Evolutionary conservation across 2,113 vertebrate species (phyloP).

Genomic region (Axis porcinus): DNA sequence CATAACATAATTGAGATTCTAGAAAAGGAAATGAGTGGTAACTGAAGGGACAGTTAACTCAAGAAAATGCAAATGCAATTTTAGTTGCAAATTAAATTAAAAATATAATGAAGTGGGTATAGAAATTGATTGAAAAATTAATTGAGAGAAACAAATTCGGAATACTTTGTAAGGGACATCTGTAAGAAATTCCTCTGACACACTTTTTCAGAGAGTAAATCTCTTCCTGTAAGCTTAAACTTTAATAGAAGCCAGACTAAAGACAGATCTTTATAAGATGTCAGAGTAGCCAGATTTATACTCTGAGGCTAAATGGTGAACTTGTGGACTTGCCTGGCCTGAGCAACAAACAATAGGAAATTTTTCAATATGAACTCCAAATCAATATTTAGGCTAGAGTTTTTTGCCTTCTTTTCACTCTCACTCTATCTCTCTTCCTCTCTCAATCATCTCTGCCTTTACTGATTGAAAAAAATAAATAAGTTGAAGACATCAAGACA

Average conservation of each 20-base stretch:
- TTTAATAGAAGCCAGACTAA: background rate
- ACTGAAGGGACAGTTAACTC: slow-evolving; percentile 31
- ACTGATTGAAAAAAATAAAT: background rate
- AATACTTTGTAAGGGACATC: background rate
- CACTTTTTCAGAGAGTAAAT: background rate
- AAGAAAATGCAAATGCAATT: slow-evolving; percentile 43
- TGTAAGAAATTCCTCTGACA: slow-evolving; percentile 26
- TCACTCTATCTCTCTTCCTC: background rate
- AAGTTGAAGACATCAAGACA: background rate
- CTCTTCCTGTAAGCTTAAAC: background rate
- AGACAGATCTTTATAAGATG: background rate
- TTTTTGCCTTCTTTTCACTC: background rate
- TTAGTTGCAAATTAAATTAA: slow-evolving; percentile 70
- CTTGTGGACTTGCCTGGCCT: background rate
- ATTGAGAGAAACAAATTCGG: slow-evolving; percentile 50
- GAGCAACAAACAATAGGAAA: background rate
- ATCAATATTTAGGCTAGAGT: background rate
- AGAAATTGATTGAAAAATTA: slow-evolving; percentile 57
- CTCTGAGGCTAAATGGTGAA: background rate
- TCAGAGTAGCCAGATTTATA: background rate
- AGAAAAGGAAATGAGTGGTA: slow-evolving; percentile 36
- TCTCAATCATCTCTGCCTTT: background rate
- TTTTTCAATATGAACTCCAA: background rate
- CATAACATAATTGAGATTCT: slow-evolving; percentile 66
- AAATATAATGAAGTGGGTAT: slow-evolving; percentile 49